Evolutionary conservation across 2,888 invertebrate genomes (phyloP), one percentile per base, ranked within the genome.

Genomic region (Nowickia ferox): DNA sequence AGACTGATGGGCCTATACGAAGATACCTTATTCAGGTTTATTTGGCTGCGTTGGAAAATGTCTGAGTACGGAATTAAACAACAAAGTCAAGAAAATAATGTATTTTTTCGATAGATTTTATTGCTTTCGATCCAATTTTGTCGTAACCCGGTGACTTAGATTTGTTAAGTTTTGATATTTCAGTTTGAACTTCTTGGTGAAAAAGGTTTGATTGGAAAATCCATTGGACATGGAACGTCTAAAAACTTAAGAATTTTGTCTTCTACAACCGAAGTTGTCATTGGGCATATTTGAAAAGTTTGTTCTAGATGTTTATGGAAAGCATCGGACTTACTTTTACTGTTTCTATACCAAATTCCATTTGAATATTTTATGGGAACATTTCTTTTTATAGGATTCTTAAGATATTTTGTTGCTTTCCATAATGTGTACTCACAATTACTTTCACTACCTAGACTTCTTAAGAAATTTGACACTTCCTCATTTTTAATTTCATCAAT

Each of bases 221-320:
- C 30, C 30, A 30, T 57, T 15, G 10, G 30, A 11, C 22, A 38
- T 57, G 30, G 30, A 57, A 15, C 9, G 11, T 57, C 30, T 38
- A 57, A 57, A 57, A 11, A 57, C n/a, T n/a, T n/a, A n/a, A n/a
- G n/a, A n/a, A n/a, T n/a, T 57, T 30, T 57, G 11, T 57, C 51
- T 8, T 51, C 13, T 51, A n/a, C 51, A 1, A 17, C 5, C 5
- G 51, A 13, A 15, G 30, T 3, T 30, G 22, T 11, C n/a, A n/a
- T 30, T 30, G 11, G 15, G 13, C 4, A 38, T 22, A 30, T 22
- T 30, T 38, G 11, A 57, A 38, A 57, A 53, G n/a, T n/a, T n/a
- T n/a, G n/a, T n/a, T 53, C 19, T 53, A 53, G 17, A 53, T 53
- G 53, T 17, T 61, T 40, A n/a, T 11, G 19, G 38, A 63, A 72